phyloP scores from a whole-genome alignment of 2,797 vertebrate genomes.

The Gallinago solitaria region DNA sequence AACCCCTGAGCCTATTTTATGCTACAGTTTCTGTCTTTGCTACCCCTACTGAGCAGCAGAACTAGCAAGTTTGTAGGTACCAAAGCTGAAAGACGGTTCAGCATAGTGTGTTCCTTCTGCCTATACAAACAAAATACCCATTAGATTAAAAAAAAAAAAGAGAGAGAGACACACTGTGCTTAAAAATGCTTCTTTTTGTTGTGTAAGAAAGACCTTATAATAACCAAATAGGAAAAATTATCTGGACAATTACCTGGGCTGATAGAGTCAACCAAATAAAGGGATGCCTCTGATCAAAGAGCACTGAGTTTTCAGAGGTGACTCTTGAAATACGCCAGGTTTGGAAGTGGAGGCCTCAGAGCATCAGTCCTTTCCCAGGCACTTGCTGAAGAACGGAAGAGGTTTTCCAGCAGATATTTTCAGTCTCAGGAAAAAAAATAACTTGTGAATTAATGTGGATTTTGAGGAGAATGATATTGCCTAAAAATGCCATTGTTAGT shows the following conservation, averaged over 20 bases:
- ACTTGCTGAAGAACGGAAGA: not conserved
- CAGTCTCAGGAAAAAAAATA: not conserved
- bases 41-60: not conserved
- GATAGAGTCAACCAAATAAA: not conserved
- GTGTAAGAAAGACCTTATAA: not conserved
- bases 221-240: not conserved
- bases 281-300: not conserved
- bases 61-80: not conserved
- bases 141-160: not conserved
- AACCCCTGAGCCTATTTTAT: not conserved
- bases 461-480: constrained; percentile 34
- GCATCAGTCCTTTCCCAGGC: not conserved
- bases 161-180: not conserved
- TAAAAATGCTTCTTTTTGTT: not conserved
- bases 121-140: not conserved
- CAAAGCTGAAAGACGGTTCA: not conserved
- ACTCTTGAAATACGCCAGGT: not conserved
- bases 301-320: not conserved
- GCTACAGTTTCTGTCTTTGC: not conserved
- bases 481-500: constrained; percentile 55
- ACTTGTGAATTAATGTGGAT: constrained; percentile 15
- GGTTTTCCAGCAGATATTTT: constrained; percentile 40
- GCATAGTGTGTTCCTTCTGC: not conserved
- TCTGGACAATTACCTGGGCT: not conserved
- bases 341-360: constrained; percentile 13